Evolutionary conservation across 2,797 vertebrate genomes (phyloP), one percentile per base, ranked within the genome.

Genomic region (Sebastolobus alascanus): DNA sequence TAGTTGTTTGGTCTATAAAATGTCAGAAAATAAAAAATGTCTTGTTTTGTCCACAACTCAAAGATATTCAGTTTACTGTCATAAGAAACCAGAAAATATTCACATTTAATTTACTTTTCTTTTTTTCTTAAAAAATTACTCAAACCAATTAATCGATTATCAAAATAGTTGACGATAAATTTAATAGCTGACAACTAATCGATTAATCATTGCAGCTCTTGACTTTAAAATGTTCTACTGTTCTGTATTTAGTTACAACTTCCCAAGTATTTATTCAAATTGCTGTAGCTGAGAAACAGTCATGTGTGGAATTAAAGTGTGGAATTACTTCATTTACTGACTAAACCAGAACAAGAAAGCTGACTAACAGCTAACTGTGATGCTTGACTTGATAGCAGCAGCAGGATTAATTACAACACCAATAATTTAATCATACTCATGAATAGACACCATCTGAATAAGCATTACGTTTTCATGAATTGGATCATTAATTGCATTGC

Each of bases 391-490:
- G 18, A 46, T 14, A n/a, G 46, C 65, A 64, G 37, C 66, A 50
- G 50, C 29, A 58, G 12, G 20, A 63, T 55, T 55, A 37, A 73
- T 63, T 55, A 55, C 18, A 60, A 77, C 25, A 35, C 37, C 13
- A 37, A 69, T 73, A n/a, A 61, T 58, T 56, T 31, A 70, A 84
- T 68, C 20, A 73, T 6, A 68, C 29, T 58, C 20, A 38, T 50
- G 25, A 66, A 56, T 20, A 73, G 65, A 80, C 64, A 54, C 46
- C 10, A 68, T 68, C 66, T 66, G 18, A 75, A 79, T 46, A 46
- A 18, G 13, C 38, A 64, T 56, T 50, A 31, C 0, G 7, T 54
- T 59, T 65, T 11, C 27, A 78, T 66, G 2, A 52, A 64, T 9
- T 16, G 33, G 33, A 27, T 75, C 38, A 56, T 59, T 72, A 11